phyloP scores from a whole-genome alignment of 2,797 vertebrate species.

The Euphonia xanthogaster region DNA sequence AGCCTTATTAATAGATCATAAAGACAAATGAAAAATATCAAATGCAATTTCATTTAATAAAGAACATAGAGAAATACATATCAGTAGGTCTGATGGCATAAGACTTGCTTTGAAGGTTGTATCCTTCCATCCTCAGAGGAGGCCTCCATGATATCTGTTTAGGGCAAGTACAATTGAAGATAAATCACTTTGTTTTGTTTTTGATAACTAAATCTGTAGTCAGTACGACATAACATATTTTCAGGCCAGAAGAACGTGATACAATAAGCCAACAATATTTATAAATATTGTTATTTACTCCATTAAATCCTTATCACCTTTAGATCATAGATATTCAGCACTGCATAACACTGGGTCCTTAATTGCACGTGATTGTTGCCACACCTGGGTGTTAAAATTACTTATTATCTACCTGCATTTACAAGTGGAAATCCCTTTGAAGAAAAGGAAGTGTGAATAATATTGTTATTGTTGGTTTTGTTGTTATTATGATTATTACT shows the following conservation, averaged over 20 bases:
- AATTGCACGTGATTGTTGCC: neutral
- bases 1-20: conserved; percentile 39
- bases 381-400: neutral
- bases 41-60: conserved; percentile 35
- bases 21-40: conserved; percentile 41
- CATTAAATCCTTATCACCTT: neutral
- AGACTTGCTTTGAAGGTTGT: neutral
- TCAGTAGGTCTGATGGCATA: neutral
- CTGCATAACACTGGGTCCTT: neutral
- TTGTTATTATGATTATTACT: neutral
- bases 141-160: neutral
- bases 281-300: neutral
- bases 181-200: neutral
- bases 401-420: neutral
- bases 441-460: neutral
- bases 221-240: neutral
- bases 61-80: conserved; percentile 1
- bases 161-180: neutral
- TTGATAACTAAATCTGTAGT: neutral
- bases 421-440: conserved; percentile 3
- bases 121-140: neutral
- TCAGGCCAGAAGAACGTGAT: neutral
- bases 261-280: neutral
- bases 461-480: neutral
- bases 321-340: neutral